phyloP scores from a whole-genome alignment of 2,888 invertebrate genomes.

The Rosalia funebris region DNA sequence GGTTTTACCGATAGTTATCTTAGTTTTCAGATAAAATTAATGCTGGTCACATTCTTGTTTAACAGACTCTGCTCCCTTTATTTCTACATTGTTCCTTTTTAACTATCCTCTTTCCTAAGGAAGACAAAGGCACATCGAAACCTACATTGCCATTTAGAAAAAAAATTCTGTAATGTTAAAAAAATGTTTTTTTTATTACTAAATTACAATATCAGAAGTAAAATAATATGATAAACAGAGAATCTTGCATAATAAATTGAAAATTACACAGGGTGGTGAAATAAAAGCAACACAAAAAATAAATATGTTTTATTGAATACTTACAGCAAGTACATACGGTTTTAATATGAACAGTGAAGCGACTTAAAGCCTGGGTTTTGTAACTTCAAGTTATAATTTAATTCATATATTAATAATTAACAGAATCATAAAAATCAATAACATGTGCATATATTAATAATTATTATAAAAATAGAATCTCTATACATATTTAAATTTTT shows the following conservation, averaged over 20 bases:
- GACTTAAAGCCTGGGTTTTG: constrained; percentile 23
- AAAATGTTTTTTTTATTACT: too few relatives aligned
- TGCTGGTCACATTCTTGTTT: too few relatives aligned
- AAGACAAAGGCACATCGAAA: too few relatives aligned
- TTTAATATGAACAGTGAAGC: constrained; percentile 31
- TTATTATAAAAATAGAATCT: constrained; percentile 29
- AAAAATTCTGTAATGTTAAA: too few relatives aligned
- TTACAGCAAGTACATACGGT: constrained; percentile 25
- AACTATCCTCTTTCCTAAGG: too few relatives aligned
- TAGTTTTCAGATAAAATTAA: too few relatives aligned
- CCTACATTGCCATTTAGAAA: too few relatives aligned
- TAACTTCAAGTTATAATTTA: constrained; percentile 27
- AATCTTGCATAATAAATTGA: not conserved
- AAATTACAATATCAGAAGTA: too few relatives aligned
- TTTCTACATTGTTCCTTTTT: too few relatives aligned
- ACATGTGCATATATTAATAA: constrained; percentile 41
- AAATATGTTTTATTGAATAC: constrained; percentile 26
- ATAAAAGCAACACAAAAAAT: constrained; percentile 13
- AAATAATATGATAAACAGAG: too few relatives aligned
- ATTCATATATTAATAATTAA: constrained; percentile 46
- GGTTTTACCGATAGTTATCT: too few relatives aligned
- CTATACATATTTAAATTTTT: constrained; percentile 13
- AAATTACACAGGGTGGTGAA: not conserved
- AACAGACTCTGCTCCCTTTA: too few relatives aligned
- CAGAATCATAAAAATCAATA: constrained; percentile 45